Evolutionary conservation across 2,888 invertebrate genomes (phyloP).

Genomic region (Drosophila paranaensis): DNA sequence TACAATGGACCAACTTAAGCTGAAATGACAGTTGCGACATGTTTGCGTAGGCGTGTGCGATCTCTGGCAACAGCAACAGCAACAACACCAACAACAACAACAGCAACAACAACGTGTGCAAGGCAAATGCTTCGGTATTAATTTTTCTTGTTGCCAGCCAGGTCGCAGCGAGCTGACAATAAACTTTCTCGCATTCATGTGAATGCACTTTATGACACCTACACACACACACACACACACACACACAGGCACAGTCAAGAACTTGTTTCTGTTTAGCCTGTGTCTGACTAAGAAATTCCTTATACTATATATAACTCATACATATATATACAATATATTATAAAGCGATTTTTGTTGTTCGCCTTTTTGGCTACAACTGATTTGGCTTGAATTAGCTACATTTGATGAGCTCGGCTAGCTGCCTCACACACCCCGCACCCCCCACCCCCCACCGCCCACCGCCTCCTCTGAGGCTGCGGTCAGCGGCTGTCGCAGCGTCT

Average conservation of each 20-base stretch:
- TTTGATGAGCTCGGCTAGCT: conserved; percentile 37
- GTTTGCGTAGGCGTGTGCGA: conserved; percentile 83
- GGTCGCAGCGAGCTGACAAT: conserved; percentile 71
- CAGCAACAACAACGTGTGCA: conserved; percentile 45
- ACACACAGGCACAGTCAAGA: conserved; percentile 32
- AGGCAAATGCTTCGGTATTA: conserved; percentile 76
- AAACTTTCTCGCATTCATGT: conserved; percentile 80
- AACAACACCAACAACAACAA: conserved; percentile 9
- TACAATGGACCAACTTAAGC: conserved; percentile 83
- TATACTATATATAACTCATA: background rate
- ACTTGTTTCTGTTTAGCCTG: conserved; percentile 35
- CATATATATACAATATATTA: background rate
- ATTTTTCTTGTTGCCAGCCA: conserved; percentile 70
- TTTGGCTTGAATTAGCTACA: conserved; percentile 35
- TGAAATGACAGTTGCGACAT: conserved; percentile 84
- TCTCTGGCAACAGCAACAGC: conserved; percentile 62
- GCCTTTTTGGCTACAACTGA: conserved; percentile 7
- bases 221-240: conserved; percentile 45
- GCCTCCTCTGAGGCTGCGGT: conserved; percentile 24
- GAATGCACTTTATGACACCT: conserved; percentile 81
- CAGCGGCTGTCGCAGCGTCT: conserved; percentile 34
- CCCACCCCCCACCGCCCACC: background rate
- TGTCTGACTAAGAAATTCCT: conserved; percentile 16
- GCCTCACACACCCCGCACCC: background rate
- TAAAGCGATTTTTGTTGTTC: conserved; percentile 13